These are phyloP conservation scores for Ormyrus nitidulus DNA, from an alignment of 2,888 invertebrate species.

Conservation along the genomic window DNA sequence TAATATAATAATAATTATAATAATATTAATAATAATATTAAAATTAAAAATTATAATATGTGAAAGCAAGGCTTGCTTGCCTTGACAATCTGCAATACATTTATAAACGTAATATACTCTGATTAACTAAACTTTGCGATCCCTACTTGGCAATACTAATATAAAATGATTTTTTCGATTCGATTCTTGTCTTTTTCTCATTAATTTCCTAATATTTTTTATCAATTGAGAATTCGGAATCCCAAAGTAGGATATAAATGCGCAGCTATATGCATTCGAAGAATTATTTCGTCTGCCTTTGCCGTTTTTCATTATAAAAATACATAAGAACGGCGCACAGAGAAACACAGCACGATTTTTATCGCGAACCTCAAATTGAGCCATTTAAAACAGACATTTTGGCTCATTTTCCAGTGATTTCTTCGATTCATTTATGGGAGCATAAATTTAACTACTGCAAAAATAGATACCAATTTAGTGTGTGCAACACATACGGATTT, in stretches of 20 bases:
- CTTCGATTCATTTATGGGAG: slow-evolving; percentile 58
- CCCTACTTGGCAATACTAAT: slow-evolving; percentile 55
- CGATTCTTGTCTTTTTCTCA: slow-evolving; percentile 45
- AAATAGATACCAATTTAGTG: slow-evolving; percentile 70
- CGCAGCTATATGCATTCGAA: slow-evolving; percentile 55
- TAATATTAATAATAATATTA: slow-evolving; percentile 46
- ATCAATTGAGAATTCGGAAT: slow-evolving; percentile 54
- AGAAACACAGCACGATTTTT: slow-evolving; percentile 57
- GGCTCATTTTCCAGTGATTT: slow-evolving; percentile 51
- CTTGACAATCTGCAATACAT: slow-evolving; percentile 57
- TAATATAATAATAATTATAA: slow-evolving; percentile 50
- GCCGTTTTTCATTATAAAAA: slow-evolving; percentile 60
- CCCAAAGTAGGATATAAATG: slow-evolving; percentile 58
- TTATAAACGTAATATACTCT: slow-evolving; percentile 58
- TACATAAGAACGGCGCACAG: slow-evolving; percentile 59
- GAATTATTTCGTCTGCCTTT: slow-evolving; percentile 50
- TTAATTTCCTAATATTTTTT: slow-evolving; percentile 48
- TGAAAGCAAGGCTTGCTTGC: slow-evolving; percentile 51
- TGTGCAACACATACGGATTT: slow-evolving; percentile 74
- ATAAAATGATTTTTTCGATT: slow-evolving; percentile 49
- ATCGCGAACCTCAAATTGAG: slow-evolving; percentile 53
- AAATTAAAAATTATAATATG: slow-evolving; percentile 50
- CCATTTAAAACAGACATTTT: slow-evolving; percentile 51
- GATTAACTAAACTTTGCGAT: slow-evolving; percentile 57
- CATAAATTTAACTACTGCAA: slow-evolving; percentile 68